Evolutionary conservation across 2,113 vertebrate genomes (phyloP), one percentile per base, ranked within the genome.

Genomic region (Pachycephala philippinensis): DNA sequence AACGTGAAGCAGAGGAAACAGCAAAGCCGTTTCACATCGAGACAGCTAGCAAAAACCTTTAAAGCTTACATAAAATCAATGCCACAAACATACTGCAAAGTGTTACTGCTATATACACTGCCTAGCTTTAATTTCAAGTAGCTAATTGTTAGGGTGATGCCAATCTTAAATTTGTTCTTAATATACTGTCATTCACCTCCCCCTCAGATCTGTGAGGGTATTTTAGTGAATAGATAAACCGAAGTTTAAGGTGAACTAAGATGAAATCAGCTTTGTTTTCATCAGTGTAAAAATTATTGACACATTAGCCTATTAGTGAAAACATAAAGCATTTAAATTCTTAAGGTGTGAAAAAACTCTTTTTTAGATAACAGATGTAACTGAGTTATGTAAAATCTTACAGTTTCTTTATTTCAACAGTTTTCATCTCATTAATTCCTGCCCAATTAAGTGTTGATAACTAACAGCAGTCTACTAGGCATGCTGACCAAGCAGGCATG

Each of bases 121-220:
- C n/a, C 11, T 35, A 65, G 37, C 11, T 68, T 86, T 52, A 40
- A 12, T 37, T 45, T 64, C 50, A 87, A 66, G 27, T 2, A 61
- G 40, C 28, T 53, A 37, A 21, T 24, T 87, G 5, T 35, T 60
- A 65, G 4, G 13, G 11, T 57, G 23, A 26, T 2, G 1, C n/a
- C 19, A 24, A 31, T 50, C 42, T 87, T 47, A 60, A 50, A 10
- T 60, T 64, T 72, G 22, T 72, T 92, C 57, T 71, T 44, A 35
- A 54, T 42, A 64, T 1, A 42, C 3, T 0, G 2, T 11, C 4
- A 47, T 35, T 56, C 1, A 0, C 14, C 11, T 37, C 37, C 42
- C 42, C 47, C 31, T 37, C n/a, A 81, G 4, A 37, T 10, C 19
- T 2, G 5, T 30, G 30, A 69, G 5, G 5, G 3, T 20, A 44